A percentile compares a stretch with the other conserved stretches of the same genome.
Conservation (phyloP, 2,797 vertebrate species). For the Margarornis squamiger region DNA sequence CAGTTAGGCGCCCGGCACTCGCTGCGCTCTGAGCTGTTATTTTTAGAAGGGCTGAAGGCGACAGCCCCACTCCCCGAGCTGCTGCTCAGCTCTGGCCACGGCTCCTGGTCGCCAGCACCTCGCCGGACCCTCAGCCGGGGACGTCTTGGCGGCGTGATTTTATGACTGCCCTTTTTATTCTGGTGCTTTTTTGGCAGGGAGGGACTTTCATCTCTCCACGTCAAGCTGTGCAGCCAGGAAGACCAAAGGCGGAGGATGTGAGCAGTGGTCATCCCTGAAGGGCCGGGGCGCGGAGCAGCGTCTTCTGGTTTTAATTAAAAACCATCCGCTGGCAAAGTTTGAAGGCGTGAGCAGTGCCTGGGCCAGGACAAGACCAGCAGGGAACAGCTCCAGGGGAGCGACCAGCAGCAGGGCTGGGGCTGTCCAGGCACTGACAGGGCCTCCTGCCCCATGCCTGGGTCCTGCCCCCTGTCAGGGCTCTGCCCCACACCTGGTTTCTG, state of each 20-base stretch:
- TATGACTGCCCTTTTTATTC: background rate
- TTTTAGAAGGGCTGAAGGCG: slow-evolving; percentile 39
- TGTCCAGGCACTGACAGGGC: background rate
- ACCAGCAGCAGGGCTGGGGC: fast-evolving
- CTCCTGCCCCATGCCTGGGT: background rate
- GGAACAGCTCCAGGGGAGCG: background rate
- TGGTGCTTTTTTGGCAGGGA: background rate
- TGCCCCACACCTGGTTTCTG: fast-evolving
- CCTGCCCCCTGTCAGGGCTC: background rate
- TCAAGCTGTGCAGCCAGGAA: slow-evolving; percentile 53
- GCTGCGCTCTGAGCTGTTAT: background rate
- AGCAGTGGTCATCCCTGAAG: slow-evolving; percentile 59
- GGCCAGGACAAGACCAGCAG: background rate
- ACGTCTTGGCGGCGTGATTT: fast-evolving
- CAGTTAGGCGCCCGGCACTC: slow-evolving; percentile 14
- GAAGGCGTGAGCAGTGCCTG: background rate
- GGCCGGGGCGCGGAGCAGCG: background rate
- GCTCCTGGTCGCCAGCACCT: background rate
- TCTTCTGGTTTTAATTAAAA: slow-evolving; percentile 64
- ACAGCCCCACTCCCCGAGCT: background rate
- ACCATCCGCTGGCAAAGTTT: background rate
- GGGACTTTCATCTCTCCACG: background rate
- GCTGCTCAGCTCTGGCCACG: fast-evolving
- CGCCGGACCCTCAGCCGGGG: fast-evolving
- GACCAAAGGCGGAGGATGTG: slow-evolving; percentile 36